phyloP scores from a whole-genome alignment of 2,797 vertebrate genomes.

The Takifugu rubripes region DNA sequence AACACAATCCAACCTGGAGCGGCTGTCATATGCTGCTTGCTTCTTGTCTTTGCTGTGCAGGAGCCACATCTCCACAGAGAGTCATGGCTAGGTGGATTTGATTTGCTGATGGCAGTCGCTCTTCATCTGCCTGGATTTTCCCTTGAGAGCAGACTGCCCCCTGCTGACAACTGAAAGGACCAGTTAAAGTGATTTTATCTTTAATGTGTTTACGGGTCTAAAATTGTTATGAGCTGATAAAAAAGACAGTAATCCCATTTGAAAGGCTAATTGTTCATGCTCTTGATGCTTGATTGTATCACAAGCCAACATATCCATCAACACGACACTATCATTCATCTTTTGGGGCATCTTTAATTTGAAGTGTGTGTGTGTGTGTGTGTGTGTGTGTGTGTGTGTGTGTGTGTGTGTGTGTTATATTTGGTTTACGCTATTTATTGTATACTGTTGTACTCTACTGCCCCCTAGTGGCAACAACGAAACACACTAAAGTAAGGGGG shows the following conservation, averaged over 20 bases:
- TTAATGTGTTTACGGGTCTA: constrained; percentile 1
- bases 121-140: constrained; percentile 16
- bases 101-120: constrained; percentile 11
- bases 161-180: constrained; percentile 32
- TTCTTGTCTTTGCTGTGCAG: constrained; percentile 53
- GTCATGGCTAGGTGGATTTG: constrained; percentile 26
- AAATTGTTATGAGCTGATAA: neutral
- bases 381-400: too few species aligned
- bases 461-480: constrained; percentile 28
- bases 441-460: constrained; percentile 14
- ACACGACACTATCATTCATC: too few species aligned
- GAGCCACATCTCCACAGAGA: constrained; percentile 47
- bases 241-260: constrained; percentile 5
- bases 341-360: too few species aligned
- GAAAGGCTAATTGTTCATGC: constrained; percentile 4
- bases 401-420: too few species aligned
- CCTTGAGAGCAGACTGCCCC: constrained; percentile 31
- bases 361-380: too few species aligned
- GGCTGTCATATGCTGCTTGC: constrained; percentile 62
- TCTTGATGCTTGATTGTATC: neutral
- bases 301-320: too few species aligned
- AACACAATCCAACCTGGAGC: constrained; percentile 43
- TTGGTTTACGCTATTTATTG: neutral
- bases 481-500: neutral
- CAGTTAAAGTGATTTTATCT: constrained; percentile 5